These are phyloP conservation scores for Araneus ventricosus DNA, from an alignment of 1,140 invertebrate species.

Conservation along the genomic window DNA sequence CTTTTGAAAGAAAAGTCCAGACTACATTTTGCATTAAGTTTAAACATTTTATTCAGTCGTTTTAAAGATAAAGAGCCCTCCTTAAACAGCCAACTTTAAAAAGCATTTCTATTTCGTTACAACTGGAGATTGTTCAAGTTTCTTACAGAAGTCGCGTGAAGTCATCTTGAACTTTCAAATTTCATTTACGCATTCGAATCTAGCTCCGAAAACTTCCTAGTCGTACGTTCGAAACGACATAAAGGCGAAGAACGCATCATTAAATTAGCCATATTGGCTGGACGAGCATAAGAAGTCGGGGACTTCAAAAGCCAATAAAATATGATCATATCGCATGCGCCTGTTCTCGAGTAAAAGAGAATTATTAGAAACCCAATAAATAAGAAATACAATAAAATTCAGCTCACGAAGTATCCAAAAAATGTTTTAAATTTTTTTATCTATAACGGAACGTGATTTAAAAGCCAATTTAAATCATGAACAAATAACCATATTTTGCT, in stretches of 20 bases:
- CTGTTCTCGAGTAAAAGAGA: neutral
- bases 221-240: neutral
- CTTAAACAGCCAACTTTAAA: too few species aligned
- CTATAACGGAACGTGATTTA: neutral
- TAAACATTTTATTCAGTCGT: too few species aligned
- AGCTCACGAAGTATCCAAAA: neutral
- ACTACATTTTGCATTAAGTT: too few species aligned
- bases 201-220: too few species aligned
- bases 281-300: neutral
- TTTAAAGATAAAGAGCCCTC: too few species aligned
- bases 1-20: too few species aligned
- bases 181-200: too few species aligned
- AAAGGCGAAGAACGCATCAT: neutral
- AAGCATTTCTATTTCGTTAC: too few species aligned
- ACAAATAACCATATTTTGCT: neutral
- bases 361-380: neutral
- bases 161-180: too few species aligned
- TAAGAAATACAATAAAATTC: neutral
- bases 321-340: neutral
- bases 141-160: too few species aligned
- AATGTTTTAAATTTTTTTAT: neutral
- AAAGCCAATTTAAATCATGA: neutral
- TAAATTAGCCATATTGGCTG: neutral
- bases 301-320: neutral
- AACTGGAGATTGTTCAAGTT: too few species aligned